Evolutionary conservation across 2,113 vertebrate species (phyloP).

Genomic region (Nycticryphes semicollaris): DNA sequence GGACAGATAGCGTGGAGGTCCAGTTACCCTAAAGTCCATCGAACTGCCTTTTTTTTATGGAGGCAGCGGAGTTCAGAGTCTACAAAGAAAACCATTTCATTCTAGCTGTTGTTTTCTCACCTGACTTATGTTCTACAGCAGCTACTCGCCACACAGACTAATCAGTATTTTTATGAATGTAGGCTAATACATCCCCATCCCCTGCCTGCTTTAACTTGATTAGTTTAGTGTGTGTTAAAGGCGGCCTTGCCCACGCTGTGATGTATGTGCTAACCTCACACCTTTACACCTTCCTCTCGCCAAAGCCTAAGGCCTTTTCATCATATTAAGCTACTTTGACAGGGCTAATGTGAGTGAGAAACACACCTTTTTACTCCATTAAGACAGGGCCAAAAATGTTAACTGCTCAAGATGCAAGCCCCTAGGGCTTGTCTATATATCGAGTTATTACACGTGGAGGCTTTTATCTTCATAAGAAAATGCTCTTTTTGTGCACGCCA

Average conservation of each 20-base stretch:
- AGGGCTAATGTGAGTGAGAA: slow-evolving; percentile 49
- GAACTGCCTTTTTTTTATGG: background rate
- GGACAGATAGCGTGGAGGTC: background rate
- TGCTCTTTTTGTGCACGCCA: slow-evolving; percentile 52
- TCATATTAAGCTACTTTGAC: slow-evolving; percentile 36
- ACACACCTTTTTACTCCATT: slow-evolving; percentile 56
- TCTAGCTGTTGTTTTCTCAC: background rate
- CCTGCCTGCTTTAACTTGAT: background rate
- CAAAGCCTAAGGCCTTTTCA: slow-evolving; percentile 45
- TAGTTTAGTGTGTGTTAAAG: background rate
- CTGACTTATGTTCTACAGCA: background rate
- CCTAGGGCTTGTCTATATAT: slow-evolving; percentile 59
- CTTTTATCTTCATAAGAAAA: slow-evolving; percentile 60
- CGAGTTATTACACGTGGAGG: slow-evolving; percentile 64
- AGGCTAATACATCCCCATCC: background rate
- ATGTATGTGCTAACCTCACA: slow-evolving; percentile 25
- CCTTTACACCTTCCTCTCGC: slow-evolving; percentile 31
- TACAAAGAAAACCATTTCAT: background rate
- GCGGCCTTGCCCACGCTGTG: background rate
- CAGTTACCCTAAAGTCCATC: background rate
- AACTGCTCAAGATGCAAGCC: slow-evolving; percentile 56
- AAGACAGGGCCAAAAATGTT: slow-evolving; percentile 64
- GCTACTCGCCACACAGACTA: background rate
- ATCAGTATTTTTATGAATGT: fast-evolving
- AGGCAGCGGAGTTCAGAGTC: background rate